Base-by-base conservation (phyloP, 2,888 invertebrate genomes). In the Lapara coniferarum region DNA sequence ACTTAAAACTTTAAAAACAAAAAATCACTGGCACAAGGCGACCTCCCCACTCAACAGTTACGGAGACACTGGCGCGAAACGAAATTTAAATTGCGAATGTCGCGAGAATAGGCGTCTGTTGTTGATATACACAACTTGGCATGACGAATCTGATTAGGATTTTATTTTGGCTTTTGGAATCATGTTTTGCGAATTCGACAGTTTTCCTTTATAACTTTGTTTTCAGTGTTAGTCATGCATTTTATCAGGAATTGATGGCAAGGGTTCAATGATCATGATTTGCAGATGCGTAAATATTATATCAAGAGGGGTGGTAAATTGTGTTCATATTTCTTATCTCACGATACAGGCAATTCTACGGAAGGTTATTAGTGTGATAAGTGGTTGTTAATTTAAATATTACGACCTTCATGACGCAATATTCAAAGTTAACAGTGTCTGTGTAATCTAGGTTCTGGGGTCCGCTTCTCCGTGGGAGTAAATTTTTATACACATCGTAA, bases 51-150 rank as follows among this genome's bases (percentile, higher is more conserved):
- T 19, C 16, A 10, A 19, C 10, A 55, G 55, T 55, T 19, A 4
- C 55, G 10, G 55, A 19, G 55, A 55, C 55, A 55, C 55, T 55
- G 55, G 55, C 55, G 55, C 55, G 55, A 55, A 55, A 12, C 59
- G 44, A 59, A 16, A n/a, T 44, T 58, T 16, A 10, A 59, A 59
- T 44, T 59, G 10, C 59, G 16, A 59, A 44, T 59, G 59, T 0
- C 16, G 16, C 44, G 59, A 10, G 4, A 59, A 30, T 19, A 44
- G 16, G 44, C 44, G 10, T 3, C 5, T 12, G 16, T 46, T 59
- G 59, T 59, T 59, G 59, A 59, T 59, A 59, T 59, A 59, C 59
- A 59, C n/a, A 59, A 59, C 59, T 46, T 59, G 44, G 59, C 59
- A 59, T 59, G 59, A 59, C 44, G 59, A 59, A 46, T 59, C 59